Evolutionary conservation across 2,797 vertebrate species (phyloP).

Genomic region (Micrastur ruficollis): DNA sequence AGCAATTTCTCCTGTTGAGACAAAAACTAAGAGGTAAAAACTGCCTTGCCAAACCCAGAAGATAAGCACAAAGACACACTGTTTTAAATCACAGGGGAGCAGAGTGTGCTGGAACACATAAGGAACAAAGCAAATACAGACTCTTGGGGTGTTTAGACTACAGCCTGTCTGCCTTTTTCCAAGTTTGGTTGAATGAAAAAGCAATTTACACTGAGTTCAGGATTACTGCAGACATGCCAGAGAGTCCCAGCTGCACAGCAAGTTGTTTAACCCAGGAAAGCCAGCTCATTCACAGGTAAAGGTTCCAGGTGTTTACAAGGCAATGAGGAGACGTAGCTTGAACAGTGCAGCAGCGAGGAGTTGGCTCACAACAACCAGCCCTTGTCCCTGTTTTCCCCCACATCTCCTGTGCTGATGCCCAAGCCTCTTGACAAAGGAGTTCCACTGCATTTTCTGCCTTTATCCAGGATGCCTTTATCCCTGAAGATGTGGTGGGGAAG

Average conservation of each 20-base stretch:
- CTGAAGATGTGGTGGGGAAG: neutral
- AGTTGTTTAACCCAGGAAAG: neutral
- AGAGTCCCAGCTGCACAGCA: neutral
- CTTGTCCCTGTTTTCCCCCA: neutral
- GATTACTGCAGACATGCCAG: constrained; percentile 15
- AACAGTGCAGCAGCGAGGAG: neutral
- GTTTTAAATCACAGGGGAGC: constrained; percentile 43
- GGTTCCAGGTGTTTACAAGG: constrained; percentile 10
- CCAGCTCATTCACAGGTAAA: constrained; percentile 15
- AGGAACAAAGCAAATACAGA: constrained; percentile 52
- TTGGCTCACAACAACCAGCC: neutral
- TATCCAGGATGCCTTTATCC: neutral
- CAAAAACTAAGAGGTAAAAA: constrained; percentile 54
- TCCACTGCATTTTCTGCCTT: neutral
- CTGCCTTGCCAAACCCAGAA: constrained; percentile 44
- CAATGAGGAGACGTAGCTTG: neutral
- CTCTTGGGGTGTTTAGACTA: constrained; percentile 55
- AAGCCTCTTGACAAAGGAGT: neutral
- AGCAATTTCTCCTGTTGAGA: constrained; percentile 53
- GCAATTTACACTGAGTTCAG: neutral
- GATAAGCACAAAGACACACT: constrained; percentile 66
- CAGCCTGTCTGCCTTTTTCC: constrained; percentile 39
- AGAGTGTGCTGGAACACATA: constrained; percentile 20
- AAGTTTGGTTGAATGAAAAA: constrained; percentile 53
- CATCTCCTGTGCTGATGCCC: neutral